Percentiles rank a stretch among this genome's conserved stretches.
phyloP scores from a whole-genome alignment of 2,888 invertebrate genomes.

The Amaurobius ferox region DNA sequence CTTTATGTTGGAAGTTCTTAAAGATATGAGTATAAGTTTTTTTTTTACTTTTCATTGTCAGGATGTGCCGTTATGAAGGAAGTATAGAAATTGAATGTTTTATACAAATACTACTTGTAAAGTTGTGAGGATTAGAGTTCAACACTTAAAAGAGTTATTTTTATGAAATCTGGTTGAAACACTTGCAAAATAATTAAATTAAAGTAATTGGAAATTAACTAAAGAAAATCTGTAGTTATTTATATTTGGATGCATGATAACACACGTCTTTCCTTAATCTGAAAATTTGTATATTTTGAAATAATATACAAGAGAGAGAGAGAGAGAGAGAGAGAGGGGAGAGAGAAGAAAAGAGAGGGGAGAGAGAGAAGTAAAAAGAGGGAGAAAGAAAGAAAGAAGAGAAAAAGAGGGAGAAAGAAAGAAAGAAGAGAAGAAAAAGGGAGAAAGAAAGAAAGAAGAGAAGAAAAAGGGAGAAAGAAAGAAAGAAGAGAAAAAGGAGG shows the following conservation, averaged over 20 bases:
- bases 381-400: background rate
- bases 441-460: background rate
- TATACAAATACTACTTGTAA: background rate
- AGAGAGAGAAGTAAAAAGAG: background rate
- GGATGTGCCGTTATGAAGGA: background rate
- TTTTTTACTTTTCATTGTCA: too few species aligned
- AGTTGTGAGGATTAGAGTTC: background rate
- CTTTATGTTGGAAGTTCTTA: too few species aligned
- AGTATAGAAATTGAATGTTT: background rate
- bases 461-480: background rate
- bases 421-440: background rate
- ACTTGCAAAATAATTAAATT: background rate
- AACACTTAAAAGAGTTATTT: too few species aligned
- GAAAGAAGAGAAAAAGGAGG: background rate
- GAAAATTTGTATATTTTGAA: too few species aligned
- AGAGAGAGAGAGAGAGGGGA: too few species aligned
- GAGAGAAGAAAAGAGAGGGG: background rate
- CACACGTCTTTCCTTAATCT: too few species aligned
- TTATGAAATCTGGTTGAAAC: too few species aligned
- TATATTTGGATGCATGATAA: too few species aligned
- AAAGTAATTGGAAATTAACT: background rate
- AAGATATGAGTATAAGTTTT: too few species aligned
- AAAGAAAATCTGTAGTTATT: too few species aligned
- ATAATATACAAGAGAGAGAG: too few species aligned
- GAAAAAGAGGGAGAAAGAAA: background rate